phyloP scores from a whole-genome alignment of 2,113 vertebrate species.

The Delphinus delphis region DNA sequence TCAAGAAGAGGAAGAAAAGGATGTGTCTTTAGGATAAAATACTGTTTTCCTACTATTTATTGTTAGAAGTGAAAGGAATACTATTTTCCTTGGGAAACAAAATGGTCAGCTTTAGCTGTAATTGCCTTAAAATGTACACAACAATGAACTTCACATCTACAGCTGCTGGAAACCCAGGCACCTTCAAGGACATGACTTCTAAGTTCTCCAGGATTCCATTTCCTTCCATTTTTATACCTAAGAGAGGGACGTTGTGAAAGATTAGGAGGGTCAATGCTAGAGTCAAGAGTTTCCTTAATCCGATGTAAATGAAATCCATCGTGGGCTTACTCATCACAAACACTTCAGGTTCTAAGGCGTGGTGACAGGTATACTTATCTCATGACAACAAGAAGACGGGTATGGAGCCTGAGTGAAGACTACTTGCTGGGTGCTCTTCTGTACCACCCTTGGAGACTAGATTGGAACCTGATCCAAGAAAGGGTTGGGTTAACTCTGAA shows the following conservation, averaged over 20 bases:
- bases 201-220: neutral
- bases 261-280: neutral
- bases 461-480: neutral
- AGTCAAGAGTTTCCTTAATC: neutral
- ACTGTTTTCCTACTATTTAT: neutral
- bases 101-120: neutral
- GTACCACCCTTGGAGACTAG: too few species aligned
- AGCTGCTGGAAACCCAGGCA: neutral
- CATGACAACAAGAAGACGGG: neutral
- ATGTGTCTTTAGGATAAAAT: neutral
- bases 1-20: conserved; percentile 26
- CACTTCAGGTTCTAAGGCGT: neutral
- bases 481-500: neutral
- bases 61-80: conserved; percentile 13
- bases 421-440: neutral
- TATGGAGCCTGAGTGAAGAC: neutral
- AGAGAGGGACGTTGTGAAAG: neutral
- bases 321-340: neutral
- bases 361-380: neutral
- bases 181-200: neutral
- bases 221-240: neutral
- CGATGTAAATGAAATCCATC: neutral
- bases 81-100: neutral
- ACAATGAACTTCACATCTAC: neutral
- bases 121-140: neutral